Evolutionary conservation across 2,113 vertebrate genomes (phyloP).

Genomic region (Leucosticte australis): DNA sequence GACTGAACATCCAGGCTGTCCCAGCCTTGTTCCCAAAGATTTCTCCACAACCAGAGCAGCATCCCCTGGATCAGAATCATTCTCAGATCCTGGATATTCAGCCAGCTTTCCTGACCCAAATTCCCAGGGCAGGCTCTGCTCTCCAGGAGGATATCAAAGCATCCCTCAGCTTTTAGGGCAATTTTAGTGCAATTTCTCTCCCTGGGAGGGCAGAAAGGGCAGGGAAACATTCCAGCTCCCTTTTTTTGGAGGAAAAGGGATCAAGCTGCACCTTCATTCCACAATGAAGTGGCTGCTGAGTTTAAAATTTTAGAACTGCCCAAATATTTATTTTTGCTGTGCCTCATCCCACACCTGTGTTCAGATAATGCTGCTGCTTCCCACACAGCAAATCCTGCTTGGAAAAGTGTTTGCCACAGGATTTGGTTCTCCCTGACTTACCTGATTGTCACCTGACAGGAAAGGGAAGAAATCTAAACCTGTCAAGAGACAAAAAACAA

Average conservation of each 20-base stretch:
- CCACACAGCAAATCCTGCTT: neutral
- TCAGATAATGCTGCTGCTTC: neutral
- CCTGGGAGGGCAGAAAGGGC: neutral
- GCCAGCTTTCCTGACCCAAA: neutral
- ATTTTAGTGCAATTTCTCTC: neutral
- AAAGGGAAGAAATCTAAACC: constrained; percentile 98
- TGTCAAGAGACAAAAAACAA: constrained; percentile 65
- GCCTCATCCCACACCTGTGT: neutral
- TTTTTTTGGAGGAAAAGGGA: neutral
- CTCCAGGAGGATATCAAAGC: rapidly evolving
- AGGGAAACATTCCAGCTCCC: neutral
- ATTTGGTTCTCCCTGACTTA: constrained; percentile 58
- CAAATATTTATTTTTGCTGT: neutral
- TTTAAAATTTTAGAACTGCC: neutral
- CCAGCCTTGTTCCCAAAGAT: neutral
- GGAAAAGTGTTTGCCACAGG: neutral
- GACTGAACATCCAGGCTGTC: rapidly evolving
- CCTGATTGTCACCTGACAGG: constrained; percentile 98
- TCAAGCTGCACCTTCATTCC: neutral
- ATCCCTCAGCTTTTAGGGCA: neutral
- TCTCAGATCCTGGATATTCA: neutral
- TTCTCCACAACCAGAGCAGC: neutral
- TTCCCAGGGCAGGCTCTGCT: neutral
- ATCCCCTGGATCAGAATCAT: neutral
- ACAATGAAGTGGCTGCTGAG: neutral